Base-by-base conservation (phyloP, 2,888 invertebrate species). In the Drosophila kambysellisi region DNA sequence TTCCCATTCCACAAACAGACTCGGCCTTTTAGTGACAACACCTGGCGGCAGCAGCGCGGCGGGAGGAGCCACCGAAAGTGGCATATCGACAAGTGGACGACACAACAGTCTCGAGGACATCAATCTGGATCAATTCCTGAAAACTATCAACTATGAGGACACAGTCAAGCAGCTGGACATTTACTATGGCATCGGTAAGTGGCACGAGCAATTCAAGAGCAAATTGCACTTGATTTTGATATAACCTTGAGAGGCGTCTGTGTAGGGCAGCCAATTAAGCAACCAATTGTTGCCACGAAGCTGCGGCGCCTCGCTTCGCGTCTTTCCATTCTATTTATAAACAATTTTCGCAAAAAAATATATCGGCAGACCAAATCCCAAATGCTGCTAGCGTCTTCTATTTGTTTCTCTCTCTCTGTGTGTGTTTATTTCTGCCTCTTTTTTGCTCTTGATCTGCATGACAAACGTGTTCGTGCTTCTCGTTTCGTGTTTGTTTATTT, bases 101-200 rank as follows among this genome's bases (percentile, higher is more conserved):
- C 95, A 96, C 92, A 95, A 95, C 57, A 96, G 96, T 88, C 94
- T 96, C 81, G 97, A 97, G 88, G 97, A 97, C 81, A 95, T 96
- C 69, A 96, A 96, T 93, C 94, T 96, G 56, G 97, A 97, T 90
- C 96, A 96, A 92, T 97, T 96, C 92, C 93, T 97, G 43, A 97
- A 97, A 94, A 95, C 96, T 60, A 96, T 96, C 12, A 97, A 97
- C 91, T 98, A 98, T 94, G 97, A 98, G 93, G 97, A 98, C 85
- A 97, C 97, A 8, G 97, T 98, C 0, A 95, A 96, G 78, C 98
- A 98, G 92, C 94, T 99, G 71, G 98, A 98, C 93, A 96, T 97
- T 89, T 98, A 98, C 93, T 99, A 99, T 95, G 98, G 97, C 88
- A 97, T 97, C 89, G 97, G 98, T 98, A 94, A 93, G 94, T 81